phyloP scores from a whole-genome alignment of 1,140 invertebrate species.

The Apis cerana region DNA sequence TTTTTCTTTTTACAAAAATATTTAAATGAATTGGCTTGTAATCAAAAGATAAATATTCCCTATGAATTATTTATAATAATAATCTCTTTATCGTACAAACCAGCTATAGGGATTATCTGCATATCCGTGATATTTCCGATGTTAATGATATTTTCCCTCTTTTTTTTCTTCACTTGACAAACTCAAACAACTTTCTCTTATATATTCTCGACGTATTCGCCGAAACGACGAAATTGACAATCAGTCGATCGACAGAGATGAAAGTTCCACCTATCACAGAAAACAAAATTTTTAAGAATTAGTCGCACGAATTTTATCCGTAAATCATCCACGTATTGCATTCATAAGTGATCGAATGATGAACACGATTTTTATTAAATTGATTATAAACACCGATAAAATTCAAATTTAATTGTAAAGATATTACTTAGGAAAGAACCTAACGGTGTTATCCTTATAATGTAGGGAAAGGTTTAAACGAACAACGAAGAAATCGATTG shows the following conservation, averaged over 20 bases:
- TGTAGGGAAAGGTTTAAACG: background rate
- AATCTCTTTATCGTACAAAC: slow-evolving; percentile 36
- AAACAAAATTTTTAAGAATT: slow-evolving; percentile 47
- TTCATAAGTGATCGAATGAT: background rate
- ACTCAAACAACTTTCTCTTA: background rate
- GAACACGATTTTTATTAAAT: background rate
- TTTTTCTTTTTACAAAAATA: background rate
- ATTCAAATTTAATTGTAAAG: no score
- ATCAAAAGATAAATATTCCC: no score
- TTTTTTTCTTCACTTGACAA: background rate
- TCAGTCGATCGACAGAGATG: slow-evolving; percentile 85
- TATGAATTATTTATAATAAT: background rate
- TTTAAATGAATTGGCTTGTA: no score
- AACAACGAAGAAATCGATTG: background rate
- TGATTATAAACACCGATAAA: no score
- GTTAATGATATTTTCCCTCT: background rate
- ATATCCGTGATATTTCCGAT: slow-evolving; percentile 25
- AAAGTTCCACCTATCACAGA: slow-evolving; percentile 78
- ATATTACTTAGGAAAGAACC: background rate
- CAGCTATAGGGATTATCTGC: slow-evolving; percentile 54
- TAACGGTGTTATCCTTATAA: background rate
- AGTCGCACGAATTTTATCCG: slow-evolving; percentile 57
- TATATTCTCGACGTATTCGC: slow-evolving; percentile 70
- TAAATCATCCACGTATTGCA: slow-evolving; percentile 48
- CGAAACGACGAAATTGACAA: slow-evolving; percentile 84